phyloP scores from a whole-genome alignment of 2,113 vertebrate genomes.

The Periophthalmodon schlosseri region DNA sequence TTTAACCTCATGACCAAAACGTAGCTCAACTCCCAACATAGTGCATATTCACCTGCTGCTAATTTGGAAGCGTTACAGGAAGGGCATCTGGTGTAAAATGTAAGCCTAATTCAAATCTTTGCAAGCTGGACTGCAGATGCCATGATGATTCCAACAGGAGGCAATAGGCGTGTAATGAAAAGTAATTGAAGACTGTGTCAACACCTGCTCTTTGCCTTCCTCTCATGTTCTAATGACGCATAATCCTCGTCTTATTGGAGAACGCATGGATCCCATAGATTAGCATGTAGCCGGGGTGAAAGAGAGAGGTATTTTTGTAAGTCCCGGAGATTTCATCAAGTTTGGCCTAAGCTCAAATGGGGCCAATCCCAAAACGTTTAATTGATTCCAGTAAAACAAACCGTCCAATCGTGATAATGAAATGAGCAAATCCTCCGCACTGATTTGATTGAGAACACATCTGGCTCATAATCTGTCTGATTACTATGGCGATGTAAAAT shows the following conservation, averaged over 20 bases:
- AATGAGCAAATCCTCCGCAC: constrained; percentile 14
- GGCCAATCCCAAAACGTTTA: constrained; percentile 18
- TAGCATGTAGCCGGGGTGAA: constrained; percentile 12
- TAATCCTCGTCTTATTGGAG: background rate
- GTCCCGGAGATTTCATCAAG: background rate
- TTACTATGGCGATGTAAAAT: constrained; percentile 7
- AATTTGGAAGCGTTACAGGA: background rate
- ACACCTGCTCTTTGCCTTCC: constrained; percentile 27
- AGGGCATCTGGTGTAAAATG: background rate
- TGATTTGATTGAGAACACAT: constrained; percentile 12
- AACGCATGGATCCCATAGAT: constrained; percentile 3
- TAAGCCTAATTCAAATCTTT: background rate
- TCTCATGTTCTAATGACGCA: constrained; percentile 32
- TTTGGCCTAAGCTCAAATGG: background rate
- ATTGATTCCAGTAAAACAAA: constrained; percentile 28
- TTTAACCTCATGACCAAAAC: no score
- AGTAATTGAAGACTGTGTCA: constrained; percentile 43
- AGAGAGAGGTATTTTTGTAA: constrained; percentile 13
- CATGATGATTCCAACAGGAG: background rate
- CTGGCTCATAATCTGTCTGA: background rate
- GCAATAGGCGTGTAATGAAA: constrained; percentile 23
- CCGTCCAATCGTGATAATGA: constrained; percentile 12
- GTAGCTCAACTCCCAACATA: background rate
- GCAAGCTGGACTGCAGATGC: background rate
- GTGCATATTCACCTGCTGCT: background rate